Conservation (phyloP, 2,797 vertebrate genomes). For the Synaphobranchus kaupii region DNA sequence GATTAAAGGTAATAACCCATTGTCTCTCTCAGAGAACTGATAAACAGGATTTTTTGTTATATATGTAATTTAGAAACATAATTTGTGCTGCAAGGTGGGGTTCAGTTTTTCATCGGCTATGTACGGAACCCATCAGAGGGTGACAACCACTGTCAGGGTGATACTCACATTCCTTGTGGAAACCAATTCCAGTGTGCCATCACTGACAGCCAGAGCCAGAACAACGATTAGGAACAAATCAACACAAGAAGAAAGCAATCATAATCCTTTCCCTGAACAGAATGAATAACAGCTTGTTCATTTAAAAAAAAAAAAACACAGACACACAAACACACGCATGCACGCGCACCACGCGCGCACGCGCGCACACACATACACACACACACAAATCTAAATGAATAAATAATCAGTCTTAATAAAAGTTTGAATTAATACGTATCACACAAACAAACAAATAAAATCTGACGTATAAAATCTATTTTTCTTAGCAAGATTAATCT, state of each 20-base stretch:
- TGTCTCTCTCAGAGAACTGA: background rate
- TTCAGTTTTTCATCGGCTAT: background rate
- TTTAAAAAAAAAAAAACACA: background rate
- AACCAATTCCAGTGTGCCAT: background rate
- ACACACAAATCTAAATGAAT: background rate
- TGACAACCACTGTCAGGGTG: background rate
- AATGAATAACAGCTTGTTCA: constrained; percentile 9
- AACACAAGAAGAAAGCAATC: constrained; percentile 20
- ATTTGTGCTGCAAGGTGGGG: constrained; percentile 7
- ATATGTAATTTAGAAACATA: background rate
- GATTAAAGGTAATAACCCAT: background rate
- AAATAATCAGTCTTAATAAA: background rate
- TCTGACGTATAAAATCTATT: background rate
- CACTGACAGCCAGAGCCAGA: constrained; percentile 8
- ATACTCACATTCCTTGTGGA: background rate
- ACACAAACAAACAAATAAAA: background rate
- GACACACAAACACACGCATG: background rate
- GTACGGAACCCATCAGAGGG: background rate
- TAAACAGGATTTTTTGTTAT: background rate
- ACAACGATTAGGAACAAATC: constrained; percentile 25
- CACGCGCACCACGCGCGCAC: background rate
- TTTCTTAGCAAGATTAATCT: constrained; percentile 2
- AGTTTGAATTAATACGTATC: background rate
- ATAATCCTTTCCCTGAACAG: constrained; percentile 18
- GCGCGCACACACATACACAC: background rate